These are phyloP conservation scores for Electrophaes corylata DNA, from an alignment of 2,888 invertebrate species.

Conservation along the genomic window DNA sequence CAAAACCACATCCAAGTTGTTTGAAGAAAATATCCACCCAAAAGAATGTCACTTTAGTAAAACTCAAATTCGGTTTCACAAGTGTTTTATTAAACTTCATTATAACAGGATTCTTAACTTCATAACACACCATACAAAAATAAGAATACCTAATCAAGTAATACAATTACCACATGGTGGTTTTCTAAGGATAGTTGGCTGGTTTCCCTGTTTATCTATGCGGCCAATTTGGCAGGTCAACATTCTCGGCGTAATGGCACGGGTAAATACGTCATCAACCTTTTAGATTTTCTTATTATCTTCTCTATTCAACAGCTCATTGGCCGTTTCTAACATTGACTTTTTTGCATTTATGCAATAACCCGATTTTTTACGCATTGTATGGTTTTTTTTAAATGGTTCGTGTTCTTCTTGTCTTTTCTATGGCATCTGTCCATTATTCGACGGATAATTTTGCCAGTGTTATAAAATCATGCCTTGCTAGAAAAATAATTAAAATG, in stretches of 20 bases:
- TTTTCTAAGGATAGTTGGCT: conserved; percentile 14
- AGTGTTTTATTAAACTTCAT: neutral
- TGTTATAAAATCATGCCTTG: no score
- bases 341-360: neutral
- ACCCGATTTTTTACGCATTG: neutral
- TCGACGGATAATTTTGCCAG: no score
- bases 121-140: neutral
- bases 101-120: neutral
- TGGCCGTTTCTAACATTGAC: neutral
- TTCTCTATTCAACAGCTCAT: conserved; percentile 11
- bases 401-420: no score
- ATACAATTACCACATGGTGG: conserved; percentile 38
- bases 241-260: conserved; percentile 41
- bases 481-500: no score
- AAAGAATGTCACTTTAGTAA: no score
- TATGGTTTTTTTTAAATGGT: no score
- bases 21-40: no score
- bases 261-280: conserved; percentile 38
- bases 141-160: conserved; percentile 1
- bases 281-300: conserved; percentile 13
- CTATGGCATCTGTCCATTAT: no score
- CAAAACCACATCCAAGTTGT: no score
- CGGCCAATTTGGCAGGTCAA: conserved; percentile 48
- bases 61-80: no score
- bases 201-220: conserved; percentile 43